Evolutionary conservation across 2,113 vertebrate species (phyloP).

Genomic region (Poeciliopsis occidentalis): DNA sequence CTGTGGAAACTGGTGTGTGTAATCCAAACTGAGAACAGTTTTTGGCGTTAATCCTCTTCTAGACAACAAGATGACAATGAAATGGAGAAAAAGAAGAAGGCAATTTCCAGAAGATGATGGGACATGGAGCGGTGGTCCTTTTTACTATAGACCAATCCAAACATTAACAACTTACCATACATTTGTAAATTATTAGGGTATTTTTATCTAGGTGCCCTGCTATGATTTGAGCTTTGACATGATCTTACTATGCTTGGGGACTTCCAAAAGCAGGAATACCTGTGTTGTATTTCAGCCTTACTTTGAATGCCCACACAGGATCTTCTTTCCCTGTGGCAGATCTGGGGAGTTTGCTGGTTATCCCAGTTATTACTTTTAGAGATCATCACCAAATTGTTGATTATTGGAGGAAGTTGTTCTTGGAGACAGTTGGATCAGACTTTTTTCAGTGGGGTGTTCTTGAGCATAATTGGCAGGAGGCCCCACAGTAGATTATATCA

Average conservation of each 20-base stretch:
- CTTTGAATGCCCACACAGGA: slow-evolving; percentile 58
- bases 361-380: too few species aligned
- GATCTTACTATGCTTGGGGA: slow-evolving; percentile 78
- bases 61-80: slow-evolving; percentile 4
- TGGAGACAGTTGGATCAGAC: too few species aligned
- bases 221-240: slow-evolving; percentile 80
- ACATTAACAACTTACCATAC: slow-evolving; percentile 75
- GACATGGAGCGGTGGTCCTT: slow-evolving; percentile 69
- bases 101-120: slow-evolving; percentile 76
- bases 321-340: not conserved
- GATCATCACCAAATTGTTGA: too few species aligned
- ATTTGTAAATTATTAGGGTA: slow-evolving; percentile 81
- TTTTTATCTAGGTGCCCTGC: slow-evolving; percentile 73
- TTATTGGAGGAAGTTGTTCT: too few species aligned
- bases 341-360: too few species aligned
- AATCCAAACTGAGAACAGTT: slow-evolving; percentile 1
- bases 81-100: slow-evolving; percentile 25
- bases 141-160: slow-evolving; percentile 72
- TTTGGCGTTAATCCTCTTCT: slow-evolving; percentile 27
- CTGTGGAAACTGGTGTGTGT: slow-evolving; percentile 5
- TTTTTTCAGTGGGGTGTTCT: too few species aligned
- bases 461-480: too few species aligned
- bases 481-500: too few species aligned
- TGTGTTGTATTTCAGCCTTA: slow-evolving; percentile 63
- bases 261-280: slow-evolving; percentile 70